phyloP scores from a whole-genome alignment of 2,113 vertebrate species.

The Pollachius pollachius region DNA sequence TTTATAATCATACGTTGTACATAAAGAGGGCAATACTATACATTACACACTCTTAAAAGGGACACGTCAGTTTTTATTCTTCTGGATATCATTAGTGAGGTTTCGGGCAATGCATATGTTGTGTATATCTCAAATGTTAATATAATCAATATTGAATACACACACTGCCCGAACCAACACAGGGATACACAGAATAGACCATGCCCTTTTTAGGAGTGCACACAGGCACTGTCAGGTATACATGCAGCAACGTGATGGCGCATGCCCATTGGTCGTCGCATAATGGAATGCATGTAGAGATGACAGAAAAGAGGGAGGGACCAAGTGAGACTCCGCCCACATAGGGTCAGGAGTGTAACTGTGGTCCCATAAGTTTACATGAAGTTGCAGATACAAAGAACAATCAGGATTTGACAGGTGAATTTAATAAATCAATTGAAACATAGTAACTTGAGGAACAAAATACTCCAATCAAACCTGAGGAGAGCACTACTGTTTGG shows the following conservation, averaged over 20 bases:
- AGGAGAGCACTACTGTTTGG: no score
- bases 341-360: slow-evolving; percentile 41
- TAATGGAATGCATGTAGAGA: slow-evolving; percentile 47
- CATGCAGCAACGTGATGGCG: slow-evolving; percentile 48
- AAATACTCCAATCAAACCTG: no score
- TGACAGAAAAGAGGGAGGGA: slow-evolving; percentile 50
- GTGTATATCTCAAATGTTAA: neutral
- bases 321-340: slow-evolving; percentile 54
- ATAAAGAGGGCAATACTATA: slow-evolving; percentile 52
- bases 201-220: slow-evolving; percentile 47
- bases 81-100: slow-evolving; percentile 43
- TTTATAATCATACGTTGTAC: slow-evolving; percentile 56
- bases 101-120: slow-evolving; percentile 26
- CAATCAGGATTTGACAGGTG: slow-evolving; percentile 32
- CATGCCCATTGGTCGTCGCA: neutral
- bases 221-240: slow-evolving; percentile 54
- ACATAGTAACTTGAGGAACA: no score
- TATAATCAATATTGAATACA: neutral
- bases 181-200: slow-evolving; percentile 45
- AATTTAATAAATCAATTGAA: no score
- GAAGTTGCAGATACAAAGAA: slow-evolving; percentile 13
- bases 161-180: slow-evolving; percentile 39
- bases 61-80: slow-evolving; percentile 33
- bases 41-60: slow-evolving; percentile 52
- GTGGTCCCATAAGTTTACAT: slow-evolving; percentile 44